A percentile compares a stretch with the other conserved stretches of the same genome.
phyloP scores from a whole-genome alignment of 2,113 vertebrate genomes.

The Gulo gulo region DNA sequence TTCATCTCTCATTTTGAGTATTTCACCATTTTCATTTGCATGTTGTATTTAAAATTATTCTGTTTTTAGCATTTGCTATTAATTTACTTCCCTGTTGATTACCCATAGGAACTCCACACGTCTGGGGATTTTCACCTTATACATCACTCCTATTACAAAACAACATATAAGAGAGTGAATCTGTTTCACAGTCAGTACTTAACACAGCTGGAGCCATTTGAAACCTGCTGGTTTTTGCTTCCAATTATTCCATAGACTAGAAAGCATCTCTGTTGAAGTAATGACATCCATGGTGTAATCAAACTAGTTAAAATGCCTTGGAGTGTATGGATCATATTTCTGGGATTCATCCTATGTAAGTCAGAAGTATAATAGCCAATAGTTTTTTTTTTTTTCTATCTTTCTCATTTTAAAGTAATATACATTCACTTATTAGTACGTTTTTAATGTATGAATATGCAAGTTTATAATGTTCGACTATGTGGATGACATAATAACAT shows the following conservation, averaged over 20 bases:
- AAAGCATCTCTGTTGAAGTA: conserved; percentile 76
- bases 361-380: conserved; percentile 14
- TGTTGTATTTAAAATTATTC: conserved; percentile 20
- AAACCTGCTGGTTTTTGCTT: conserved; percentile 81
- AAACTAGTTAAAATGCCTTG: conserved; percentile 76
- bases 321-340: conserved; percentile 68
- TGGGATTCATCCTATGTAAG: conserved; percentile 69
- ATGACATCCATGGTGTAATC: conserved; percentile 78
- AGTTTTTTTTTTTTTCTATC: neutral
- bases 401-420: neutral
- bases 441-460: neutral
- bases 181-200: conserved; percentile 76
- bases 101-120: neutral
- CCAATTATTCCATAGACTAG: conserved; percentile 80
- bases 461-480: neutral
- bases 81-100: conserved; percentile 56
- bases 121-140: conserved; percentile 67
- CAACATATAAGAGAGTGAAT: conserved; percentile 67
- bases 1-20: neutral
- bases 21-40: conserved; percentile 6
- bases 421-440: neutral
- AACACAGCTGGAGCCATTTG: conserved; percentile 76
- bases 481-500: neutral
- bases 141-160: conserved; percentile 63
- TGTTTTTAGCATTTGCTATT: conserved; percentile 51